Base-by-base conservation (phyloP, 2,797 vertebrate genomes). In the Notolabrus celidotus region DNA sequence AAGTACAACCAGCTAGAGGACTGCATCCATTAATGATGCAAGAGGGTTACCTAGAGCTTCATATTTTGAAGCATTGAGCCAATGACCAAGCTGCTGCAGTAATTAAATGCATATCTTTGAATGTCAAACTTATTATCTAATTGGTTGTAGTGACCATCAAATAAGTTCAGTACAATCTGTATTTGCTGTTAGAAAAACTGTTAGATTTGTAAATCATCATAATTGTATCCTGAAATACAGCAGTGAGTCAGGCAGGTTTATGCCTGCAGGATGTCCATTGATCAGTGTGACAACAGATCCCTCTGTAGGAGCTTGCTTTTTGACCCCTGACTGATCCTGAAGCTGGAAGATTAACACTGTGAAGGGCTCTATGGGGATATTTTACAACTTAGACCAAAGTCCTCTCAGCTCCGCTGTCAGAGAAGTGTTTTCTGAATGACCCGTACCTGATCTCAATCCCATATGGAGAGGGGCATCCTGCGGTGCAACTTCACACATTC, bases 311-410 rank as follows among this genome's bases (percentile, higher is more conserved):
- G 58, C 63, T 43, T 85, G 76, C 62, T 58, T 83, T 88, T 80
- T 91, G 80, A 92, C 86, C 84, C 68, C 66, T 82, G 75, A 82
- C 79, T 59, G 23, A 83, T 67, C 83, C 75, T 70, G 77, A 86
- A 70, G 71, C 84, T 78, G 55, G 62, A 74, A 84, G 77, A 74
- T 77, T 85, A 84, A 83, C 78, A 72, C 88, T 71, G 79, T 77
- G 89, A 82, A 74, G 55, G 74, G 36, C 51, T 83, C 58, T 49
- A 12, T 1, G 61, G 65, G 67, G 56, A 70, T 56, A 63, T 74
- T 92, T 92, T 89, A 92, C 77, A 77, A 76, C 82, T 68, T 1
- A 42, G 71, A 84, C 72, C 60, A 83, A 89, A 86, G 83, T 67
- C 60, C 64, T 54, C 77, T 79, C 61, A 62, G 67, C 60, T 71